phyloP scores from a whole-genome alignment of 2,888 invertebrate genomes.

The Ypsolopha scabrella region DNA sequence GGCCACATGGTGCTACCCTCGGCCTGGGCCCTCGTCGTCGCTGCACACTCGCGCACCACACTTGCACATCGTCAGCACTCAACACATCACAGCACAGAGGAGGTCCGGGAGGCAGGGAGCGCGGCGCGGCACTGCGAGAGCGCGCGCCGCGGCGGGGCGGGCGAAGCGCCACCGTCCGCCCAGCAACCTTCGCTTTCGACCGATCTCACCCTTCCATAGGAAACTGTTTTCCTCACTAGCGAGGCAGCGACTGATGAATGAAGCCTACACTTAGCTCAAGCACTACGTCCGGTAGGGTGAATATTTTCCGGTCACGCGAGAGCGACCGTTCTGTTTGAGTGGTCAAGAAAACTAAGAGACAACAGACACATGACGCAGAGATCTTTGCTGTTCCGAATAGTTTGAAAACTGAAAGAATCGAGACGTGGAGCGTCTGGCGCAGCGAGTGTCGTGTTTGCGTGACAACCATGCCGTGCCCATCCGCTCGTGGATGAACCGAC shows the following conservation, averaged over 20 bases:
- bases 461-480: conserved; percentile 51
- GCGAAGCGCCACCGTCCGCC: conserved; percentile 44
- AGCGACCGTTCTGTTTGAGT: neutral
- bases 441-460: conserved; percentile 38
- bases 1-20: conserved; percentile 39
- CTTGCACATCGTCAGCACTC: conserved; percentile 1
- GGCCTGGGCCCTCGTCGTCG: conserved; percentile 13
- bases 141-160: conserved; percentile 40
- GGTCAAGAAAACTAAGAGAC: neutral
- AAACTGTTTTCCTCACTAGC: neutral
- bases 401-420: neutral
- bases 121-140: conserved; percentile 54
- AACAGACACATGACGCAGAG: neutral
- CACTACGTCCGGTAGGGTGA: neutral
- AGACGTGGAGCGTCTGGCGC: conserved; percentile 19
- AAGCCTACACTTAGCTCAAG: neutral
- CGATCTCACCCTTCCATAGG: conserved; percentile 24
- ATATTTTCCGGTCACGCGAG: neutral
- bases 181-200: conserved; percentile 56
- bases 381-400: neutral
- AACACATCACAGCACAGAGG: conserved; percentile 10
- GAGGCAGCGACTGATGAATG: neutral
- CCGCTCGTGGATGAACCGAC: conserved; percentile 31
- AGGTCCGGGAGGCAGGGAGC: conserved; percentile 55
- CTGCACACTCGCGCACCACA: neutral